These are phyloP conservation scores for Acanthis flammea DNA, from an alignment of 2,797 vertebrate species.

Conservation along the genomic window DNA sequence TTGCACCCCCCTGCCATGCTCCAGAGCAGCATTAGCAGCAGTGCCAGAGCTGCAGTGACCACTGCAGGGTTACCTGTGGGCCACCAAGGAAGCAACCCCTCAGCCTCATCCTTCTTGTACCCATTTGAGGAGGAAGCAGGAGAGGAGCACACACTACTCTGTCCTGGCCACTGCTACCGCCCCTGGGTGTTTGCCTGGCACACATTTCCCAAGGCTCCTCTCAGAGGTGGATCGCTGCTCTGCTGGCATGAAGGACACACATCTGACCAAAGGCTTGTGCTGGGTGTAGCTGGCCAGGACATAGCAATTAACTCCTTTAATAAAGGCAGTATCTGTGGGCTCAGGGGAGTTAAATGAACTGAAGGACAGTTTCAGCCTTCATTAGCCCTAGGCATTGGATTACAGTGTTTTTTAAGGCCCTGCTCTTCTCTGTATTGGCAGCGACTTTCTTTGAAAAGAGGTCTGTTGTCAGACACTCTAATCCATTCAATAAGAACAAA, in stretches of 20 bases:
- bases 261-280: not conserved
- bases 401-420: slow-evolving; percentile 36
- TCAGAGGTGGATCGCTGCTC: rapidly evolving
- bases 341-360: not conserved
- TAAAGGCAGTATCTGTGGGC: not conserved
- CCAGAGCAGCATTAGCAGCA: not conserved
- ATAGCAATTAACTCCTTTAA: not conserved
- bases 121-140: not conserved
- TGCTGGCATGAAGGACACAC: not conserved
- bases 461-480: slow-evolving; percentile 56
- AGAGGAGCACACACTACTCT: rapidly evolving
- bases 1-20: not conserved
- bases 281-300: not conserved
- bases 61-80: not conserved
- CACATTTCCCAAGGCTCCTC: not conserved
- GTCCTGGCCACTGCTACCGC: rapidly evolving
- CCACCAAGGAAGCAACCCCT: not conserved
- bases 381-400: not conserved
- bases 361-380: not conserved
- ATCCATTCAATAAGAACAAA: slow-evolving; percentile 58
- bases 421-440: slow-evolving; percentile 50
- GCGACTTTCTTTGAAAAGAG: slow-evolving; percentile 47
- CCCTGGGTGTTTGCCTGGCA: not conserved
- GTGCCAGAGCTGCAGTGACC: not conserved
- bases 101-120: not conserved